phyloP scores from a whole-genome alignment of 2,888 invertebrate genomes.

The Drepana falcataria region DNA sequence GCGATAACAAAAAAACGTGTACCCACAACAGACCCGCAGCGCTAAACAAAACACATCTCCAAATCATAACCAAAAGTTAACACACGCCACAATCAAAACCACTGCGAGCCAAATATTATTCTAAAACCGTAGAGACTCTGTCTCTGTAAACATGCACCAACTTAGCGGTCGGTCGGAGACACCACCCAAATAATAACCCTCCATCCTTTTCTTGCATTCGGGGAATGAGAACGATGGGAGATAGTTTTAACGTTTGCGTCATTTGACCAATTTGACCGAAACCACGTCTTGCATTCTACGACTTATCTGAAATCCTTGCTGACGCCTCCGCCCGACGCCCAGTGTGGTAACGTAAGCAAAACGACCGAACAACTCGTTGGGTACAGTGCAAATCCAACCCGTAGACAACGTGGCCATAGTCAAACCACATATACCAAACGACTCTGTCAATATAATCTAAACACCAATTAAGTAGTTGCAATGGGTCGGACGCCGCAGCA shows the following conservation, averaged over 20 bases:
- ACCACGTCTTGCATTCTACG: neutral
- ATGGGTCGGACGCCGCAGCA: constrained; percentile 28
- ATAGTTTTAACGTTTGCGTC: no score
- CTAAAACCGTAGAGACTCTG: constrained; percentile 22
- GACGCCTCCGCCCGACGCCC: no score
- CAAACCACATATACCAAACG: constrained; percentile 74
- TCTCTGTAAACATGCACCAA: neutral
- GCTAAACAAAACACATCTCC: constrained; percentile 42
- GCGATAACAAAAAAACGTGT: neutral
- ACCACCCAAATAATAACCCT: no score
- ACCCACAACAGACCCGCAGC: constrained; percentile 42
- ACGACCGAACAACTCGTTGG: constrained; percentile 19
- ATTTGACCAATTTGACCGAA: constrained; percentile 5
- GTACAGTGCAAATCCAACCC: constrained; percentile 39
- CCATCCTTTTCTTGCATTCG: no score
- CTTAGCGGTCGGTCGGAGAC: neutral
- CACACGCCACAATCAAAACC: constrained; percentile 10
- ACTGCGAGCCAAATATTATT: constrained; percentile 41
- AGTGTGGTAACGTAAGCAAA: no score
- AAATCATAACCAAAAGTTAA: constrained; percentile 50
- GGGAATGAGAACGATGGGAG: no score
- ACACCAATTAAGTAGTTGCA: constrained; percentile 53
- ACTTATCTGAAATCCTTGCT: no score
- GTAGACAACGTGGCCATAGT: constrained; percentile 37
- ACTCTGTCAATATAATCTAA: constrained; percentile 50